Evolutionary conservation across 1,140 invertebrate species (phyloP), one percentile per base, ranked within the genome.

Genomic region (Aphelenchoides besseyi): DNA sequence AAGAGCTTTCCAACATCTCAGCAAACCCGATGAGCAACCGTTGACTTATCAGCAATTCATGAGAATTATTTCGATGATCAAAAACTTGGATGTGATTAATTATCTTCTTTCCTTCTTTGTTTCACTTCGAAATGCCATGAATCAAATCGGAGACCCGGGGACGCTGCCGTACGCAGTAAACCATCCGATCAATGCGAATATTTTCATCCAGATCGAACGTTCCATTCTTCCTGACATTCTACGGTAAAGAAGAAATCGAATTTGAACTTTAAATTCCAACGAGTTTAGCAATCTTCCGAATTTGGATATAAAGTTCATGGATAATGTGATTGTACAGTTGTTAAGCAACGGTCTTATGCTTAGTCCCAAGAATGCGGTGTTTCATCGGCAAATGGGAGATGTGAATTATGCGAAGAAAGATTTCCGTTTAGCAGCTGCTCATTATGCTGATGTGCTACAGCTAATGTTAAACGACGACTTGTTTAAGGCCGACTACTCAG

Each of bases 51-150:
- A 48, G 41, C 41, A 48, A 23, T 48, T 48, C 41, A 5, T 59
- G 5, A 18, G 23, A 28, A 18, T 59, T 33, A 18, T 59, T 5
- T 18, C 5, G 12, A 59, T 18, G 5, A 8, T 59, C 5, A 59
- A 59, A 23, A 59, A 59, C 18, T 23, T 16, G 18, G 12, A 33
- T 8, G 23, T 59, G 12, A 8, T 5, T 23, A 18, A 59, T 5
- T 59, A 59, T 23, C 5, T 59, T 28, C 55, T 59, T 33, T 59
- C 55, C 5, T 59, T 59, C 55, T 33, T 59, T 12, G 23, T 59
- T 59, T 59, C 26, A 8, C 5, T 18, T 23, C 18, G 18, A 8
- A 59, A 59, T 23, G 55, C 5, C 5, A 12, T 59, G 12, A 8
- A 18, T 23, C 5, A 59, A 5, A 59, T 18, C 5, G 26, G 32